Percentiles rank a stretch among this genome's conserved stretches.
Conservation (phyloP, 2,113 vertebrate species). For the Cyprinus carpio region DNA sequence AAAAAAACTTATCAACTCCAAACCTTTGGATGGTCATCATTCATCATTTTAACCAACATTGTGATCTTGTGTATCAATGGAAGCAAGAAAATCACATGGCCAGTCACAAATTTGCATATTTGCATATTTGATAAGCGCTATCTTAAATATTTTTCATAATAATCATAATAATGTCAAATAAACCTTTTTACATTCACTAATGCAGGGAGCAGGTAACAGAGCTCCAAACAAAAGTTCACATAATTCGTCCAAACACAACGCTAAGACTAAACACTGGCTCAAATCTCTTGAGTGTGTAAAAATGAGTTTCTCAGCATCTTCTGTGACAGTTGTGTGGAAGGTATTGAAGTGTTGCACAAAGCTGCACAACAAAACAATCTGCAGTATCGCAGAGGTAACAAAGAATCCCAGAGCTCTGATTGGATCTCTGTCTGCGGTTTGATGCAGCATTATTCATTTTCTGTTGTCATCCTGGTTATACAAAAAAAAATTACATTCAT, state of each 20-base stretch:
- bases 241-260: not conserved
- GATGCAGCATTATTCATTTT: conserved; percentile 6
- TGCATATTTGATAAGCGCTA: too few species aligned
- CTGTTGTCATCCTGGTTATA: not conserved
- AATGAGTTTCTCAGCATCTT: not conserved
- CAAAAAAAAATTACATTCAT: not conserved
- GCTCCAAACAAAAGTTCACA: not conserved
- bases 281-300: not conserved
- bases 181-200: not conserved
- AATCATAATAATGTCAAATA: too few species aligned
- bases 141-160: too few species aligned
- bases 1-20: not conserved
- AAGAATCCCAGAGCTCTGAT: conserved; percentile 16
- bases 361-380: not conserved
- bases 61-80: not conserved
- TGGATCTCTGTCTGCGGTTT: conserved; percentile 12
- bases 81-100: not conserved
- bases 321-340: not conserved
- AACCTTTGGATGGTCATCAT: not conserved
- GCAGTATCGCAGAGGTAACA: not conserved
- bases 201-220: not conserved
- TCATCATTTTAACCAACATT: not conserved
- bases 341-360: not conserved
- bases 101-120: too few species aligned
- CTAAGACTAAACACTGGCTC: not conserved